Conservation (phyloP, 2,113 vertebrate genomes). For the Crotophaga sulcirostris region DNA sequence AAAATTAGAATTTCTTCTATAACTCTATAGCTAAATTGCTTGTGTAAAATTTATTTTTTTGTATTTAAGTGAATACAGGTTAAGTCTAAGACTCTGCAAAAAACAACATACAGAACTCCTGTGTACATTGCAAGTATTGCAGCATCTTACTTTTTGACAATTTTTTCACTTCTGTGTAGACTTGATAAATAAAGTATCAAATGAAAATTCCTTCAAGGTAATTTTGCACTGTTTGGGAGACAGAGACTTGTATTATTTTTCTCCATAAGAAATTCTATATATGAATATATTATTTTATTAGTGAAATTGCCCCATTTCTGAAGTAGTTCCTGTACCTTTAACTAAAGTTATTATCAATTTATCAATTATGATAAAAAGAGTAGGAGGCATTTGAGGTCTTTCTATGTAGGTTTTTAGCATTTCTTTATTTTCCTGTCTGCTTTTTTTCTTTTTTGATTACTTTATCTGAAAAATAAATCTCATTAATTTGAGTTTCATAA, state of each 20-base stretch:
- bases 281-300: background rate
- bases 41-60: background rate
- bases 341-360: background rate
- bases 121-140: background rate
- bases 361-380: background rate
- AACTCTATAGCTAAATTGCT: background rate
- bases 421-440: background rate
- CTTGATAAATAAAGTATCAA: background rate
- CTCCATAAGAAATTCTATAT: background rate
- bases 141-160: background rate
- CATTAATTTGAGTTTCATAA: background rate
- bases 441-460: background rate
- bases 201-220: background rate
- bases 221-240: background rate
- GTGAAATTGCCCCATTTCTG: background rate
- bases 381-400: background rate
- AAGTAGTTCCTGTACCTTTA: background rate
- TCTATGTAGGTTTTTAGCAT: background rate
- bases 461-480: background rate
- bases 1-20: background rate
- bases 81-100: background rate
- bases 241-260: background rate
- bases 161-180: background rate
- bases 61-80: background rate
- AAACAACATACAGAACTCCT: background rate